These are phyloP conservation scores for Phoenicopterus ruber DNA, from an alignment of 2,113 vertebrate genomes.

Conservation along the genomic window DNA sequence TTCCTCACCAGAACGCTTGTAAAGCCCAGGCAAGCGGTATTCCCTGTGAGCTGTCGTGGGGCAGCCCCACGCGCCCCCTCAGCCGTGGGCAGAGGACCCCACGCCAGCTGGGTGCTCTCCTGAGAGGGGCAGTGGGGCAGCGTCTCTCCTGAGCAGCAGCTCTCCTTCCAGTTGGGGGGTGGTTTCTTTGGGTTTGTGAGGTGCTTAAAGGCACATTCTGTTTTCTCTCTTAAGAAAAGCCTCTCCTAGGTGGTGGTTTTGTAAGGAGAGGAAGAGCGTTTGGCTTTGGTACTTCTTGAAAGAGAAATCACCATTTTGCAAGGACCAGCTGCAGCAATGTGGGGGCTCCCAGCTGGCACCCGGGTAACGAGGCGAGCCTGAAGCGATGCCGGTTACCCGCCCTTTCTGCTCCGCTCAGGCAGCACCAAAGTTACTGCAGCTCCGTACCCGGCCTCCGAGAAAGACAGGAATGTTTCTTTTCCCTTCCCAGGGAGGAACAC, in stretches of 20 bases:
- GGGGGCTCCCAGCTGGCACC: not conserved
- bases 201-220: not conserved
- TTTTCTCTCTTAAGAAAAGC: not conserved
- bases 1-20: accelerated
- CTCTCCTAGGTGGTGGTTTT: not conserved
- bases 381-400: accelerated
- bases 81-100: no score
- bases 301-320: accelerated
- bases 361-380: not conserved
- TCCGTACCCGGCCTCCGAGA: not conserved
- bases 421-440: no score
- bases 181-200: not conserved
- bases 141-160: not conserved
- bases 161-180: accelerated
- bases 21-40: not conserved
- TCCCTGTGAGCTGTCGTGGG: not conserved
- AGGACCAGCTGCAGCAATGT: accelerated
- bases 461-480: not conserved
- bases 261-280: not conserved
- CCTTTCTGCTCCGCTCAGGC: not conserved
- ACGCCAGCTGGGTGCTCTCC: not conserved
- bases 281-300: not conserved
- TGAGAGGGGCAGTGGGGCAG: accelerated
- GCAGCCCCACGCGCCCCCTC: not conserved
- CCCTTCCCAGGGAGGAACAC: not conserved